phyloP scores from a whole-genome alignment of 2,888 invertebrate genomes.

The Coecobrya sp. region DNA sequence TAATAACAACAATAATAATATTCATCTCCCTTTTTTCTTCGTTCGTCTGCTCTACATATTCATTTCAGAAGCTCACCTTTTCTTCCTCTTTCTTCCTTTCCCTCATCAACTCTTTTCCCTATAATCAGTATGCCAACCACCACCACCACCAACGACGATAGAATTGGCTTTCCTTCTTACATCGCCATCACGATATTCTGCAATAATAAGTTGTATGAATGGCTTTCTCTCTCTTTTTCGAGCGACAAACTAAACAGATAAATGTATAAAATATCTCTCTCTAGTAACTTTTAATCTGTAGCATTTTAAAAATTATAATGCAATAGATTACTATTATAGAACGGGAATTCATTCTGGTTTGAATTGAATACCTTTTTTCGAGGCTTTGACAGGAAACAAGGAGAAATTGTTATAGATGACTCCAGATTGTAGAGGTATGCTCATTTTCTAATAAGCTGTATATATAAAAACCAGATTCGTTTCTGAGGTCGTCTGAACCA shows the following conservation, averaged over 20 bases:
- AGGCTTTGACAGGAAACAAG: background rate
- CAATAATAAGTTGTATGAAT: background rate
- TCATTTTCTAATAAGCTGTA: background rate
- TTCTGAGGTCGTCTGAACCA: background rate
- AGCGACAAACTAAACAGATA: too few relatives aligned
- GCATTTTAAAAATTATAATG: conserved; percentile 35
- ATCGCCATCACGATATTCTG: background rate
- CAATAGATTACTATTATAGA: background rate
- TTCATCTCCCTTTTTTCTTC: conserved; percentile 49
- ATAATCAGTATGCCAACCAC: background rate
- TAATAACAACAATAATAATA: conserved; percentile 60
- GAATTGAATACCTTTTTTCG: background rate
- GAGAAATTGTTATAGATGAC: conserved; percentile 29
- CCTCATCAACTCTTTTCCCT: conserved; percentile 8
- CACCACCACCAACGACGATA: background rate
- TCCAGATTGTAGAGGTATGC: background rate
- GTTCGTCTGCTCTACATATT: background rate
- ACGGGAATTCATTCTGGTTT: background rate
- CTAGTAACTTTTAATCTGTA: conserved; percentile 32
- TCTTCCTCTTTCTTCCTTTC: conserved; percentile 10
- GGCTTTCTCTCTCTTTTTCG: too few relatives aligned
- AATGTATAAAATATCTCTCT: background rate
- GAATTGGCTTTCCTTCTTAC: conserved; percentile 16
- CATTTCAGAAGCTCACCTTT: conserved; percentile 39
- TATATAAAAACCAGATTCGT: background rate